A percentile compares a stretch with the other conserved stretches of the same genome.
Evolutionary conservation across 2,113 vertebrate species (phyloP).

Genomic region (Rhinogobius similis): DNA sequence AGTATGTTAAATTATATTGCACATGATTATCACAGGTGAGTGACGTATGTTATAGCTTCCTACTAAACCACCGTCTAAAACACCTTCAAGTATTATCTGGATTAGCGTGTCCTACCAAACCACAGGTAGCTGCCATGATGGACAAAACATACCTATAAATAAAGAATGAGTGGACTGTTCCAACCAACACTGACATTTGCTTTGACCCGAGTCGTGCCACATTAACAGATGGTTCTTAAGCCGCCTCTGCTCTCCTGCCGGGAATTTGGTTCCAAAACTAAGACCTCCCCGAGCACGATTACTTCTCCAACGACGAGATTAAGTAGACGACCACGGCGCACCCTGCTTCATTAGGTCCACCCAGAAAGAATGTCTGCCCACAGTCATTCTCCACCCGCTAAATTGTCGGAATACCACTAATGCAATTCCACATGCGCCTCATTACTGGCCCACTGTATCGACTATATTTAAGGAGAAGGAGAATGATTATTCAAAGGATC

Average conservation of each 20-base stretch:
- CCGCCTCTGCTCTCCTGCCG: conserved; percentile 37
- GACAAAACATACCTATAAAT: neutral
- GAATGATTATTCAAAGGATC: conserved; percentile 64
- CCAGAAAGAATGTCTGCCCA: conserved; percentile 57
- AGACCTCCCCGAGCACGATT: conserved; percentile 40
- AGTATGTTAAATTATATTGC: too few species aligned
- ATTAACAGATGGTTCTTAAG: conserved; percentile 53
- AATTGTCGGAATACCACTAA: conserved; percentile 55
- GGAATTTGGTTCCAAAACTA: conserved; percentile 52
- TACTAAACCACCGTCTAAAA: too few species aligned
- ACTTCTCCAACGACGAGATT: conserved; percentile 57
- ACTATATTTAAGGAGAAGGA: conserved; percentile 55
- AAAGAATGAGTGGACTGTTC: neutral
- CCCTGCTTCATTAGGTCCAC: conserved; percentile 68
- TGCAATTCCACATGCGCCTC: conserved; percentile 55
- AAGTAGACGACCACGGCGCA: conserved; percentile 64
- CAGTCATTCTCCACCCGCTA: conserved; percentile 51
- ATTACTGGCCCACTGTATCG: conserved; percentile 65
- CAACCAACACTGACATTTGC: conserved; percentile 18
- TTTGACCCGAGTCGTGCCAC: conserved; percentile 25
- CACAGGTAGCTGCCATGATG: neutral
- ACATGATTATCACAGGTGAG: too few species aligned
- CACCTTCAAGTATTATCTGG: too few species aligned
- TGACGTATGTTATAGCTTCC: too few species aligned
- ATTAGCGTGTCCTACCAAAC: too few species aligned